Evolutionary conservation across 2,888 invertebrate species (phyloP).

Genomic region (Himalopsyche tibetana): DNA sequence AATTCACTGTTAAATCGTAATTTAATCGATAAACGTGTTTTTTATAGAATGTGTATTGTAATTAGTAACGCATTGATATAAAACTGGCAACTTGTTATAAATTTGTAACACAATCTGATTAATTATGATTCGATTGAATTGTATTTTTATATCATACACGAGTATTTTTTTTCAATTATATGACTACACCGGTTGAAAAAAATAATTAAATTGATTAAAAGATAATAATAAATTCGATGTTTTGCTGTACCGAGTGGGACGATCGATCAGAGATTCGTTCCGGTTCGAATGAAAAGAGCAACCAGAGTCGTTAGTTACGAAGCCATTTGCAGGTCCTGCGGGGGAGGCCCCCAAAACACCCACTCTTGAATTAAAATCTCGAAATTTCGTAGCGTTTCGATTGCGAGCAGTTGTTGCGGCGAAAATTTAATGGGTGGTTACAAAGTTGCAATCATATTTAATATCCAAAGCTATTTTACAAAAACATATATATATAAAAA

Average conservation of each 20-base stretch:
- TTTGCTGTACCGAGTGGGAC: slow-evolving; percentile 23
- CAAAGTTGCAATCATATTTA: too few relatives aligned
- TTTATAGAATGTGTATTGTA: too few relatives aligned
- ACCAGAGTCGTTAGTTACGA: slow-evolving; percentile 3
- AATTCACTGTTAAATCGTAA: too few relatives aligned
- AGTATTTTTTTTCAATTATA: neutral
- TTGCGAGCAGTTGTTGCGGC: neutral
- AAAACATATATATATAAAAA: too few relatives aligned
- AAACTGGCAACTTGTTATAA: too few relatives aligned
- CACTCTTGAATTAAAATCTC: slow-evolving; percentile 14
- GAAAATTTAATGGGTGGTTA: neutral
- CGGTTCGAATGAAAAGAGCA: slow-evolving; percentile 24
- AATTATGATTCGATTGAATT: slow-evolving; percentile 15
- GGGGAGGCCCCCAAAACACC: neutral
- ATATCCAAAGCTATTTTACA: too few relatives aligned
- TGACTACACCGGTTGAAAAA: neutral
- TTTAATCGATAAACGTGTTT: too few relatives aligned
- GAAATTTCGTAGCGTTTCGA: slow-evolving; percentile 5
- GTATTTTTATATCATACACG: neutral
- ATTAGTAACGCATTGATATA: too few relatives aligned
- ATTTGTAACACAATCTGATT: neutral
- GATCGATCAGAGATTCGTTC: slow-evolving; percentile 44
- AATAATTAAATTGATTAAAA: slow-evolving; percentile 26
- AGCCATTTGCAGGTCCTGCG: slow-evolving; percentile 19
- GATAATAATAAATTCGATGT: slow-evolving; percentile 10